These are phyloP conservation scores for Stegastes partitus DNA, from an alignment of 2,113 vertebrate genomes.

Conservation along the genomic window DNA sequence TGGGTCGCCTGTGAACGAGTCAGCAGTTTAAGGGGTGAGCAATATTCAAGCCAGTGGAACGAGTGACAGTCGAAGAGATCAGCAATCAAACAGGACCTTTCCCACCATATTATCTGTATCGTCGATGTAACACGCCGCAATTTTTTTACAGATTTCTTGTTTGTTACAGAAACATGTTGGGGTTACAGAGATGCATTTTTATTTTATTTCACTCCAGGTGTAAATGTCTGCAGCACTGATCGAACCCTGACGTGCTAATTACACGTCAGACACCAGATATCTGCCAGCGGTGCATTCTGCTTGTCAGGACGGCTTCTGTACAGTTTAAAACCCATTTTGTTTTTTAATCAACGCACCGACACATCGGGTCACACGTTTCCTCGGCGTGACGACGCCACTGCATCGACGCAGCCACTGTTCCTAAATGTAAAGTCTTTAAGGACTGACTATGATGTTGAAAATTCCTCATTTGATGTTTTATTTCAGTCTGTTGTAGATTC, in stretches of 20 bases:
- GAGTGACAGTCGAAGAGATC: constrained; percentile 26
- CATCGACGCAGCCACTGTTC: constrained; percentile 60
- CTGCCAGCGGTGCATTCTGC: constrained; percentile 46
- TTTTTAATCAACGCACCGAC: constrained; percentile 23
- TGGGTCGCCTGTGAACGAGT: constrained; percentile 39
- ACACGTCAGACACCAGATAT: constrained; percentile 9
- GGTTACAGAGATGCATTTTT: constrained; percentile 54
- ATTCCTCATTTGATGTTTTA: constrained; percentile 57
- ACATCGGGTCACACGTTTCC: constrained; percentile 22
- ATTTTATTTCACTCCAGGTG: constrained; percentile 54
- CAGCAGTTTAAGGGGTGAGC: constrained; percentile 49
- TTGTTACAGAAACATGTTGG: constrained; percentile 35
- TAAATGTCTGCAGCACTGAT: constrained; percentile 43
- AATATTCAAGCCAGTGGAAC: constrained; percentile 69
- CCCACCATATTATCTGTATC: constrained; percentile 13
- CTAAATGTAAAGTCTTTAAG: constrained; percentile 35
- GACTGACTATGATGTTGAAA: constrained; percentile 59
- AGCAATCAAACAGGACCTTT: constrained; percentile 64
- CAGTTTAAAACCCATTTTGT: constrained; percentile 43
- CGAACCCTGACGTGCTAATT: constrained; percentile 22
- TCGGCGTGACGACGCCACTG: constrained; percentile 19
- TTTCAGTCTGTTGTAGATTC: constrained; percentile 68
- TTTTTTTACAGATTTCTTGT: not conserved
- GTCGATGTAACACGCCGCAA: constrained; percentile 21
- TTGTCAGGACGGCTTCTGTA: constrained; percentile 63